Base-by-base conservation (phyloP, 2,797 vertebrate species). In the Xenops minutus region DNA sequence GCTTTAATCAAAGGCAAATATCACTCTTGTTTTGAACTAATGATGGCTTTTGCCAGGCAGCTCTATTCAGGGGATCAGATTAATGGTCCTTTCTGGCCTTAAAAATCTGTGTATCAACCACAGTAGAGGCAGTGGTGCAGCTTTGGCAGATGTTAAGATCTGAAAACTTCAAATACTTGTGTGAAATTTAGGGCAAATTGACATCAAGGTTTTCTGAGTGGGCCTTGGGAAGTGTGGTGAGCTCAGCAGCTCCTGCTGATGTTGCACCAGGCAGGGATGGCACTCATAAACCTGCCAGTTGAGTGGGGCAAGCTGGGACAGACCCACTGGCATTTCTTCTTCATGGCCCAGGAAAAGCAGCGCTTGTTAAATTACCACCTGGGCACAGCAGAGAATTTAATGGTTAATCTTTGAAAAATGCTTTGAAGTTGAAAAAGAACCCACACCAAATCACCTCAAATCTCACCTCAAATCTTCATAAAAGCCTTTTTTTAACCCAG, bases 211-310 rank as follows among this genome's bases (percentile, higher is more conserved):
- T 73, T 87, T 66, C 36, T 37, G 32, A 32, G 56, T 0, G 0
- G 63, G 36, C 4, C 82, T 29, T 73, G 26, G 32, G 49, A 71
- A 4, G 3, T 2, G 1, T 7, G 1, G 23, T 1, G 6, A 7
- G 9, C 21, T 54, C 51, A 34, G 14, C 51, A 51, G 22, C n/a
- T 81, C 66, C 83, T n/a, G 51, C 48, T 2, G 2, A 19, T 1
- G 0, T 7, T 36, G n/a, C 3, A 3, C 32, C 3, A 8, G 56
- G n/a, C 24, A 66, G 17, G 34, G 54, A 0, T 0, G 14, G 23
- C 17, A 27, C 43, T 94, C 55, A 27, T 16, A 69, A 63, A 51
- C 22, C 26, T 18, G 15, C 12, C 3, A 2, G 14, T 44, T 48
- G 34, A 44, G 67, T 3, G 2, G 56, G 49, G 39, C 1, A 1